Conservation (phyloP, 2,113 vertebrate genomes). For the Hipposideros armiger region DNA sequence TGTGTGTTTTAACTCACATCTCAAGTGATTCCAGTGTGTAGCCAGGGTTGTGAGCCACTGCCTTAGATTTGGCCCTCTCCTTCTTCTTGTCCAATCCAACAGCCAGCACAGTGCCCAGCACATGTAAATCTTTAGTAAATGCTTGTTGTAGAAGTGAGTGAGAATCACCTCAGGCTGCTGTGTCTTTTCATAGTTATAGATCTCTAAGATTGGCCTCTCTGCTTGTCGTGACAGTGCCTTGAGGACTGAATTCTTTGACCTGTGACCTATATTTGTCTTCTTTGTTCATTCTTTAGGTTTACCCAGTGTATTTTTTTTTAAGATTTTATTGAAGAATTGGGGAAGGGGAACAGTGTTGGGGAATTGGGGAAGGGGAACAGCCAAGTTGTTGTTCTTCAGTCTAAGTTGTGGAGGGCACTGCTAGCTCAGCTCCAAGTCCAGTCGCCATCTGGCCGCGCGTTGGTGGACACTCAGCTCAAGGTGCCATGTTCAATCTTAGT, state of each 20-base stretch:
- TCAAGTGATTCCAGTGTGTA: not conserved
- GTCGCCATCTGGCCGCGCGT: too few relatives aligned
- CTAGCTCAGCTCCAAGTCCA: too few relatives aligned
- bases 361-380: too few relatives aligned
- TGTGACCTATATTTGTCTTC: not conserved
- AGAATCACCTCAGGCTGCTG: not conserved
- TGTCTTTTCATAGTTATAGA: not conserved
- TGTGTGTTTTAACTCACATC: not conserved
- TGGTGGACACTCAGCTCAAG: too few relatives aligned
- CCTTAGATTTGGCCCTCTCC: not conserved
- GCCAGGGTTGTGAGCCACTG: not conserved
- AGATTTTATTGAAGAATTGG: too few relatives aligned
- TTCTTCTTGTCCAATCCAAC: not conserved
- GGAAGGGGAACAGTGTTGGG: too few relatives aligned
- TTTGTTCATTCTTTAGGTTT: conserved; percentile 14
- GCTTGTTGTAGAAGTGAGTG: not conserved
- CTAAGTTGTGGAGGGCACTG: too few relatives aligned
- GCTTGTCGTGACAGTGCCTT: not conserved
- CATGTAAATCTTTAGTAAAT: not conserved
- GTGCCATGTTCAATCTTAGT: too few relatives aligned
- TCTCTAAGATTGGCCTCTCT: not conserved
- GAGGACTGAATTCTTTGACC: not conserved
- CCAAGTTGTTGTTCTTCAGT: too few relatives aligned
- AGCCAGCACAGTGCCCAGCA: not conserved
- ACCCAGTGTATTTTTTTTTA: not conserved